Conservation (phyloP, 1,140 invertebrate genomes). For the Leucophenga varia region DNA sequence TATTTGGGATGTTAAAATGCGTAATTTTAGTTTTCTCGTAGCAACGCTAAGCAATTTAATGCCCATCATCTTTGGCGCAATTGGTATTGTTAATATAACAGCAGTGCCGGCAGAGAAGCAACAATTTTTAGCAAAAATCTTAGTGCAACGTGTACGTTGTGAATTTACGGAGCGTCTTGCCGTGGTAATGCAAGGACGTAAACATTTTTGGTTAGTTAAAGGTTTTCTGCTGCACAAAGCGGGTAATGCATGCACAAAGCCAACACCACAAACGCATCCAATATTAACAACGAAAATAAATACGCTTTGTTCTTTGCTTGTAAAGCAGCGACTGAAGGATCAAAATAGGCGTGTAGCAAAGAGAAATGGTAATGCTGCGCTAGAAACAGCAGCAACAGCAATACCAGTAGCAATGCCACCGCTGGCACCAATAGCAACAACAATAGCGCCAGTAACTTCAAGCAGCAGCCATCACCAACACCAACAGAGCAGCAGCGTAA, state of each 20-base stretch:
- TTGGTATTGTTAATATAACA: slow-evolving; percentile 35
- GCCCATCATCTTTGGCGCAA: slow-evolving; percentile 37
- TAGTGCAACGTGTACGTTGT: slow-evolving; percentile 28
- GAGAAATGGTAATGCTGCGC: too few species aligned
- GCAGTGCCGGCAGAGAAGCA: slow-evolving; percentile 16
- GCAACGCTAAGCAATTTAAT: slow-evolving; percentile 44
- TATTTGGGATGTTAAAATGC: slow-evolving; percentile 48
- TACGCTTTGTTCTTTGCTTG: slow-evolving; percentile 38
- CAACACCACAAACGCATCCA: slow-evolving; percentile 45
- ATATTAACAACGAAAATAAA: slow-evolving; percentile 49
- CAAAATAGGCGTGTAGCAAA: slow-evolving; percentile 15
- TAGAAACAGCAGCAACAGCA: not conserved
- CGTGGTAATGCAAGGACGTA: slow-evolving; percentile 47
- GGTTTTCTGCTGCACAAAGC: slow-evolving; percentile 41
- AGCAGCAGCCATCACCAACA: not conserved
- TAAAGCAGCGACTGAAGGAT: slow-evolving; percentile 42
- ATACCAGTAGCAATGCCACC: not conserved
- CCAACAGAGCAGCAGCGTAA: too few species aligned
- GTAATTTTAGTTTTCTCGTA: slow-evolving; percentile 30
- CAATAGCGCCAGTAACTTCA: not conserved
- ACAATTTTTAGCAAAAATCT: slow-evolving; percentile 38
- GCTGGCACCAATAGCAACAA: not conserved
- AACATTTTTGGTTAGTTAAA: slow-evolving; percentile 46
- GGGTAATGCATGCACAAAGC: slow-evolving; percentile 39
- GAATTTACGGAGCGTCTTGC: slow-evolving; percentile 34